Evolutionary conservation across 2,113 vertebrate genomes (phyloP), one percentile per base, ranked within the genome.

Genomic region (Mustela nigripes): DNA sequence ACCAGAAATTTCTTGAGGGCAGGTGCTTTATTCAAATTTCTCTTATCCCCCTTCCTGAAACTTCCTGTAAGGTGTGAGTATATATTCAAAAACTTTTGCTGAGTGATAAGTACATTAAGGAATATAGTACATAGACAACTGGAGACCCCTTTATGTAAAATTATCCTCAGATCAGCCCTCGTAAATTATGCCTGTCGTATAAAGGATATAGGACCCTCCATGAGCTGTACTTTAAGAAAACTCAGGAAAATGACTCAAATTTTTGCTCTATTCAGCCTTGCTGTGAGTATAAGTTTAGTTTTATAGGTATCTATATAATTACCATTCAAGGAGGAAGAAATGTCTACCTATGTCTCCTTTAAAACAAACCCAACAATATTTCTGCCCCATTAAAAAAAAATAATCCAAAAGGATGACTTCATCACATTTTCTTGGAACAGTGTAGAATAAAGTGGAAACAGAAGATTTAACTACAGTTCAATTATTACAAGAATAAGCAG

Each of bases 261-360:
- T 58, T 74, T 79, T 94, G 4, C 2, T 89, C 18, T 79, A 26
- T 53, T 67, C 78, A 91, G 3, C 33, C 12, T 87, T 45, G 2
- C 1, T 36, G 31, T 36, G 53, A 69, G 6, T 24, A 45, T 28
- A 53, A 83, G 5, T 76, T 81, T 60, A 11, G 15, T 76, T 89
- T 65, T 93, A 79, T 76, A 84, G n/a, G 62, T 2, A 33, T 33
- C 15, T 90, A 21, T 39, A 58, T 31, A 65, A 88, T 71, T 85
- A 82, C 81, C 93, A 93, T 79, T 56, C 31, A n/a, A 91, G 53
- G 9, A 92, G 16, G 12, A 93, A 69, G 2, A 81, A 95, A 45
- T 33, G 3, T 69, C 80, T 50, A 28, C 28, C n/a, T 65, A 42
- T 42, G 1, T 33, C 39, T 81, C 65, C 50, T 71, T 63, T 85